phyloP scores from a whole-genome alignment of 2,113 vertebrate species.

The Dunckerocampus dactyliophorus region DNA sequence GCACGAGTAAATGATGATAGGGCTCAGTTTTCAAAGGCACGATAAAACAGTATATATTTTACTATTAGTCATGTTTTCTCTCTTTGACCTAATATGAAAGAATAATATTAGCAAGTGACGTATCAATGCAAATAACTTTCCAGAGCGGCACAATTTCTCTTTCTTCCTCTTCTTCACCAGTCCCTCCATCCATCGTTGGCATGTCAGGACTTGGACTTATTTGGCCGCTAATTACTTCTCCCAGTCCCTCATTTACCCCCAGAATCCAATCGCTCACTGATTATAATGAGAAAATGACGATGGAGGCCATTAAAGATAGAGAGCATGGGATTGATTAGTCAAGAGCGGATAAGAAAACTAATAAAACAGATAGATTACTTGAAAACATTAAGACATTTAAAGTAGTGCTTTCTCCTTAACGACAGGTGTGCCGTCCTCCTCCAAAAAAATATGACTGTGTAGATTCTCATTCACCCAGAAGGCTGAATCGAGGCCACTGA shows the following conservation, averaged over 20 bases:
- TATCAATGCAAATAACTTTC: conserved; percentile 37
- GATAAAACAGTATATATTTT: conserved; percentile 18
- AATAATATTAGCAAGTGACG: conserved; percentile 49
- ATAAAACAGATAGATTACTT: conserved; percentile 5
- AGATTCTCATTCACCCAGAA: too few species aligned
- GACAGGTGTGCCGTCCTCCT: too few species aligned
- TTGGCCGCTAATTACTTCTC: conserved; percentile 71
- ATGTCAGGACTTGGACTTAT: conserved; percentile 65
- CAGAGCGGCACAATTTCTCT: conserved; percentile 35
- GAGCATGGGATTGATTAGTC: conserved; percentile 63
- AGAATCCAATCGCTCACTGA: conserved; percentile 70
- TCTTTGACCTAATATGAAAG: conserved; percentile 19
- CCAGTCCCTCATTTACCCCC: conserved; percentile 66
- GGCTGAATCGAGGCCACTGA: too few species aligned
- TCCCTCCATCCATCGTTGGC: conserved; percentile 62
- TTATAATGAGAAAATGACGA: conserved; percentile 73
- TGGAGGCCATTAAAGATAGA: conserved; percentile 61
- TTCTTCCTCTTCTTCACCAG: conserved; percentile 17
- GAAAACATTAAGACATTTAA: too few species aligned
- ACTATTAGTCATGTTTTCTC: conserved; percentile 22
- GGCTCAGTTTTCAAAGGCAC: too few species aligned
- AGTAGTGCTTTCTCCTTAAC: too few species aligned
- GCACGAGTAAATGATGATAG: too few species aligned
- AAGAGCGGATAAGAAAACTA: conserved; percentile 19
- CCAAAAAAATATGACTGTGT: too few species aligned